These are phyloP conservation scores for Heliconius hewitsoni DNA, from an alignment of 1,140 invertebrate genomes.

Conservation along the genomic window DNA sequence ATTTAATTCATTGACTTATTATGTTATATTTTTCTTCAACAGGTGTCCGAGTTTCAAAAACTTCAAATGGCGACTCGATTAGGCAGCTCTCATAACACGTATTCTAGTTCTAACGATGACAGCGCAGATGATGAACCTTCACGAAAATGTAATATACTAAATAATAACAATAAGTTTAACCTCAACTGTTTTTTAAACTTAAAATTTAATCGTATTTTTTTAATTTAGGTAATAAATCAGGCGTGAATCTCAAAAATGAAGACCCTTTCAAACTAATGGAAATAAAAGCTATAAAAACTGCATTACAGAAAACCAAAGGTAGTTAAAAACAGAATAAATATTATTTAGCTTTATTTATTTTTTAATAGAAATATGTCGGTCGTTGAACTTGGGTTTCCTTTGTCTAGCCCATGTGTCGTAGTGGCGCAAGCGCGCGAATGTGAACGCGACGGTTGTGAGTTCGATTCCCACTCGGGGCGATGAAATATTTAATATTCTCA, in stretches of 20 bases:
- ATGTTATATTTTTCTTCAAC: conserved; percentile 35
- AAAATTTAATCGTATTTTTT: neutral
- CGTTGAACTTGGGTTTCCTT: no score
- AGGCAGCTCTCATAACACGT: conserved; percentile 64
- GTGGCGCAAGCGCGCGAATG: no score
- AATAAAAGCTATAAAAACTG: conserved; percentile 75
- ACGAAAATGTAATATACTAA: conserved; percentile 55
- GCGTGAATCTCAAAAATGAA: conserved; percentile 70
- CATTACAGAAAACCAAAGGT: conserved; percentile 77
- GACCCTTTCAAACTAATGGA: conserved; percentile 77
- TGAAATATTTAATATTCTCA: no score
- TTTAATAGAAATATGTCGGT: conserved; percentile 4
- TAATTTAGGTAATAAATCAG: conserved; percentile 64
- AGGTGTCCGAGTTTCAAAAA: conserved; percentile 79
- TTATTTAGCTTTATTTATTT: neutral
- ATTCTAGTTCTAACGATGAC: conserved; percentile 71
- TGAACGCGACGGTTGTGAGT: no score
- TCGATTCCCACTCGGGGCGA: no score
- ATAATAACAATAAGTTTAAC: neutral
- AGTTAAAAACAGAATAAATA: neutral
- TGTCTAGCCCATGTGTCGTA: no score
- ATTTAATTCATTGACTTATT: conserved; percentile 17
- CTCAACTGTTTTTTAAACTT: neutral
- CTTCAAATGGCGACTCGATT: conserved; percentile 71
- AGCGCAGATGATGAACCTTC: conserved; percentile 63